Conservation (phyloP, 2,797 vertebrate genomes). For the Uromys caudimaculatus region DNA sequence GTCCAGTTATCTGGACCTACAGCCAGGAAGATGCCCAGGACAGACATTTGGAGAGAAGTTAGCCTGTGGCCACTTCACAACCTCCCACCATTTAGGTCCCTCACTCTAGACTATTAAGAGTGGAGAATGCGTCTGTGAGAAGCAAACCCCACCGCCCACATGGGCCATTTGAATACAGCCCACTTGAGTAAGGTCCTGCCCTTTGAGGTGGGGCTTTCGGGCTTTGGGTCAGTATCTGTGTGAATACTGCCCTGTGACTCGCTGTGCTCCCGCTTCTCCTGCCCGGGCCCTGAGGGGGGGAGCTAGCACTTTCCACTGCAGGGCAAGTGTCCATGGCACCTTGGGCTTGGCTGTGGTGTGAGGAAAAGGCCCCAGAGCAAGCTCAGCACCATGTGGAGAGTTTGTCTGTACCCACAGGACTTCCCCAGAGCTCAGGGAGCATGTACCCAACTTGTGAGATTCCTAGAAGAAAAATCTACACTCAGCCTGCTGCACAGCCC, state of each 20-base stretch:
- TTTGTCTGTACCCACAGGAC: neutral
- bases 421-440: neutral
- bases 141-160: rapidly evolving
- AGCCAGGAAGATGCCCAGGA: neutral
- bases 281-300: rapidly evolving
- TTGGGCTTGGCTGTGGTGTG: neutral
- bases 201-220: neutral
- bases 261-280: neutral
- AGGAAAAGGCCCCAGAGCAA: neutral
- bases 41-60: neutral
- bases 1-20: neutral
- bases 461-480: neutral
- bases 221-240: neutral
- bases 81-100: neutral
- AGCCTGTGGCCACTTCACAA: neutral
- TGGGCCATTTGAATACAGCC: neutral
- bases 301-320: rapidly evolving
- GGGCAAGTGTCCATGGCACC: rapidly evolving
- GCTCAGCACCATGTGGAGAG: rapidly evolving
- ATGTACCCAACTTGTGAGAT: neutral
- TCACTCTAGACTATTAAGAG: rapidly evolving
- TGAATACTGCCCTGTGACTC: rapidly evolving
- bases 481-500: neutral
- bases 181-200: neutral
- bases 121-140: rapidly evolving